Evolutionary conservation across 2,113 vertebrate species (phyloP).

Genomic region (Laticauda laticaudata): DNA sequence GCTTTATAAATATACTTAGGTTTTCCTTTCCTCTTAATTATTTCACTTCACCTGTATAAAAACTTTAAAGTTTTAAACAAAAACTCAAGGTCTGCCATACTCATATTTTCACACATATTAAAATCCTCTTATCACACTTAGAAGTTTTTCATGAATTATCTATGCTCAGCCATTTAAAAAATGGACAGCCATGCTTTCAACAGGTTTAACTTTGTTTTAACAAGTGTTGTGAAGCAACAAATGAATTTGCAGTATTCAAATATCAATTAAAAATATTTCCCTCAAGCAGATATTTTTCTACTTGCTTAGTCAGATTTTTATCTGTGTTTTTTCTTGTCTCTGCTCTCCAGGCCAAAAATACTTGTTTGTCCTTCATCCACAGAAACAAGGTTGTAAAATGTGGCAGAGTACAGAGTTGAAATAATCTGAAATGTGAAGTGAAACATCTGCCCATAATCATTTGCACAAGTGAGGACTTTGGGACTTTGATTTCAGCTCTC

Average conservation of each 20-base stretch:
- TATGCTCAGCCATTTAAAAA: background rate
- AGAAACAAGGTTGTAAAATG: conserved; percentile 69
- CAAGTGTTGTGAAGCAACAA: background rate
- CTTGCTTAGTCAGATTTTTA: conserved; percentile 43
- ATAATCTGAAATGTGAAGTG: conserved; percentile 79
- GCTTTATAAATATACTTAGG: background rate
- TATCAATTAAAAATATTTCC: conserved; percentile 55
- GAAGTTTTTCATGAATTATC: background rate
- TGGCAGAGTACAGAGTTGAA: conserved; percentile 80
- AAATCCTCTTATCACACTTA: background rate
- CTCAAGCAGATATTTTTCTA: conserved; percentile 70
- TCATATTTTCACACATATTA: background rate
- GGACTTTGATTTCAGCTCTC: conserved; percentile 83
- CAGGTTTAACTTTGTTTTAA: conserved; percentile 18
- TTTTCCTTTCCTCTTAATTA: background rate
- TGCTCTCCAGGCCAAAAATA: conserved; percentile 45
- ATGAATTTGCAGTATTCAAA: conserved; percentile 40
- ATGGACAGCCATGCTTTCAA: background rate
- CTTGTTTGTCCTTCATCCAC: conserved; percentile 19
- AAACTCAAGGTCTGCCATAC: background rate
- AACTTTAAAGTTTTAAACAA: background rate
- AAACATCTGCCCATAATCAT: conserved; percentile 85
- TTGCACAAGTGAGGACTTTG: conserved; percentile 75
- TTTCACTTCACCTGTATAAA: background rate
- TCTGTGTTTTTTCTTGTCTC: conserved; percentile 28